Evolutionary conservation across 2,888 invertebrate species (phyloP), one percentile per base, ranked within the genome.

Genomic region (Perizoma flavofasciatum): DNA sequence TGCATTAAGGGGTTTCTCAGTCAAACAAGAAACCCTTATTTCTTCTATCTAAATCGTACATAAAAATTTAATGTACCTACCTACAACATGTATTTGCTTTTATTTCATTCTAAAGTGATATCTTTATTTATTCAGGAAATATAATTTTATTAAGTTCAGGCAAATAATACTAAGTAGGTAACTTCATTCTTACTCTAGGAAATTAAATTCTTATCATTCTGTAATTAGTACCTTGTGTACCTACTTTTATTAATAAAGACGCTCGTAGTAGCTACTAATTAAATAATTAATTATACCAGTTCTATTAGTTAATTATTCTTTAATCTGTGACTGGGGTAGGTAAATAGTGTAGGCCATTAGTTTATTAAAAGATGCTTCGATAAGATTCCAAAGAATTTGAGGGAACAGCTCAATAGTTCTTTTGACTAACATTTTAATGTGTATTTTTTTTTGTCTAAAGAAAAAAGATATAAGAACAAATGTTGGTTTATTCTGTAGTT

Each of bases 261-360:
- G 10, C 41, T 39, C 41, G 6, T 9, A 33, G 35, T 45, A 22
- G 22, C 22, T 22, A 37, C 57, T 50, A 57, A 47, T 47, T 47
- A 57, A 49, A 52, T 49, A 61, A 57, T 22, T 22, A 22, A 22
- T 46, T 9, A 61, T 49, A 41, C 49, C 47, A 39, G 46, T 50
- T 61, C 43, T 52, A 51, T 56, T 61, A 49, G 8, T 8, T 34
- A 47, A 41, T 52, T 49, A 41, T 41, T 35, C 1, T 48, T 45
- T 44, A 48, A 43, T 49, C 33, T n/a, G 35, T 46, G 32, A 11
- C 9, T 22, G 43, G 39, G 39, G 5, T 0, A 5, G 22, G 22
- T 22, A 22, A 45, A 33, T 11, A 3, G 9, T 35, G 37, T 49
- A 49, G 43, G 35, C 37, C 22, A 53, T 61, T 57, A 57, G 49